Conservation (phyloP, 2,888 invertebrate genomes). For the Buathra laborator region DNA sequence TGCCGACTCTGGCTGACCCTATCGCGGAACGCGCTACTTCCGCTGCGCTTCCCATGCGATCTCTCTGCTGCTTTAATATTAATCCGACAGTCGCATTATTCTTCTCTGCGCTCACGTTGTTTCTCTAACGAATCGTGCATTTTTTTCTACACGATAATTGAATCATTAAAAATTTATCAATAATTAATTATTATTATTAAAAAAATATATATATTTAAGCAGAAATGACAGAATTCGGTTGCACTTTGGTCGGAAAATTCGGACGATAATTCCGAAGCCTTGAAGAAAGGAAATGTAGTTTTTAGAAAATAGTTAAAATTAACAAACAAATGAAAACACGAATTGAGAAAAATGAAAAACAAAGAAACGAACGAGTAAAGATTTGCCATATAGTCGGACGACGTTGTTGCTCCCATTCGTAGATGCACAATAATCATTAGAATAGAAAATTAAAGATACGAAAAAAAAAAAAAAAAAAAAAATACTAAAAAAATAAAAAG, state of each 20-base stretch:
- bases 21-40: constrained; percentile 55
- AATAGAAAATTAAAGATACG: constrained; percentile 73
- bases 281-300: constrained; percentile 5
- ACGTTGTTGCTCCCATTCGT: constrained; percentile 84
- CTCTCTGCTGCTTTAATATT: constrained; percentile 6
- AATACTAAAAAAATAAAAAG: neutral
- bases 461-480: constrained; percentile 10
- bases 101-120: neutral
- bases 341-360: neutral
- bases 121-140: constrained; percentile 12
- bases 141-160: constrained; percentile 15
- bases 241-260: constrained; percentile 34
- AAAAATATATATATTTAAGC: neutral
- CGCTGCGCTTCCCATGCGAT: constrained; percentile 47
- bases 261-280: constrained; percentile 15
- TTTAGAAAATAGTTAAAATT: neutral
- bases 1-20: constrained; percentile 47
- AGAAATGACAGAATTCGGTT: constrained; percentile 11
- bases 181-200: neutral
- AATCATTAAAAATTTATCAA: neutral
- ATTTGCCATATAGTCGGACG: constrained; percentile 69
- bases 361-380: constrained; percentile 41
- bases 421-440: constrained; percentile 82
- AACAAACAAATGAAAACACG: neutral
- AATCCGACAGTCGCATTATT: constrained; percentile 10